These are phyloP conservation scores for Homarus americanus DNA, from an alignment of 1,140 invertebrate species.

Conservation along the genomic window DNA sequence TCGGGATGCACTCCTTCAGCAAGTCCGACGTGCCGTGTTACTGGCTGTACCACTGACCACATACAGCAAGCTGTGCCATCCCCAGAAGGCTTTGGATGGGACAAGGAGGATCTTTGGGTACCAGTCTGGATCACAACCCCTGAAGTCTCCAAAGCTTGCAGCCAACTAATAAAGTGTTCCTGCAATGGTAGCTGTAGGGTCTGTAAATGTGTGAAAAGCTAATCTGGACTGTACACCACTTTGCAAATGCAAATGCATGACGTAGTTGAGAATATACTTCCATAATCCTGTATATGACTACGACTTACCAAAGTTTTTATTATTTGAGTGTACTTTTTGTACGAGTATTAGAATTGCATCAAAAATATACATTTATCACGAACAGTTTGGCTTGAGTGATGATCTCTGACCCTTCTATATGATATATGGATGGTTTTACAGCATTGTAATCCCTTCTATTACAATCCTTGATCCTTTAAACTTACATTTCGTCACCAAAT, in stretches of 20 bases:
- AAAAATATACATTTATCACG: background rate
- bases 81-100: constrained; percentile 27
- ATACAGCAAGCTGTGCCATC: constrained; percentile 28
- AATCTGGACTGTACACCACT: too few species aligned
- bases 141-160: too few species aligned
- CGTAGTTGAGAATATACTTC: background rate
- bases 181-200: constrained; percentile 14
- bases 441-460: background rate
- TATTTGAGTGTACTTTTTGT: too few species aligned
- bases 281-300: background rate
- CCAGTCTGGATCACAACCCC: too few species aligned
- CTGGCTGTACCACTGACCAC: constrained; percentile 14
- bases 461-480: background rate
- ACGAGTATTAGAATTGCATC: background rate
- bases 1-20: constrained; percentile 27
- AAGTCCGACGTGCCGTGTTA: constrained; percentile 18
- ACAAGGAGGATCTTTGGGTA: constrained; percentile 15
- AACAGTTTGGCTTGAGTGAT: background rate
- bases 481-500: too few species aligned
- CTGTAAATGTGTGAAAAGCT: too few species aligned
- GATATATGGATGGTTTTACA: background rate
- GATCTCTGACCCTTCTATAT: background rate
- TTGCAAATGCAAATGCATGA: constrained; percentile 34
- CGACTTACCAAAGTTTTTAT: background rate
- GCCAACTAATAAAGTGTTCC: constrained; percentile 40